Evolutionary conservation across 2,888 invertebrate genomes (phyloP), one percentile per base, ranked within the genome.

Genomic region (Synergus umbraculus): DNA sequence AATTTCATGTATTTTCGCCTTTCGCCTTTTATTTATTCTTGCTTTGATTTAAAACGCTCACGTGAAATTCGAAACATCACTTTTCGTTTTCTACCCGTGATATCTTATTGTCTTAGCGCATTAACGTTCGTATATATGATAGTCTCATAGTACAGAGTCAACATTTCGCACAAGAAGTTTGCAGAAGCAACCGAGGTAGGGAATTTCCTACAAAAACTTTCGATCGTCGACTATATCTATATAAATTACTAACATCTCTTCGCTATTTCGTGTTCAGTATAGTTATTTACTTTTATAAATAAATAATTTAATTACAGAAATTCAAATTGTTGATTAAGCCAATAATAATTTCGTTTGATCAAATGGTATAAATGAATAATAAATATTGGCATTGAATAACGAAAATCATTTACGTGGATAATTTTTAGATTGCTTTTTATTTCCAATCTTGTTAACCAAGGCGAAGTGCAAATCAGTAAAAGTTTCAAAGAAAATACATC

Each of bases 61-160:
- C 15, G 37, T 69, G 15, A 37, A 49, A 49, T n/a, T 49, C 10
- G 22, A 49, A 69, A 49, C 29, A 49, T 49, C 29, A 49, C n/a
- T 37, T 69, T 69, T 49, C 69, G 37, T 49, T 69, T 69, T 49
- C 29, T 69, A 10, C 29, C 15, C 29, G 12, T 69, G n/a, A 29
- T 69, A 69, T 69, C 49, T 46, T 69, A 69, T 69, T 49, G 69
- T 69, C 49, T 49, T 69, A 29, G 69, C 29, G 69, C 69, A 49
- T 69, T 69, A 69, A 69, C 69, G 69, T 49, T 69, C 69, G 15
- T 46, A 37, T 46, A 69, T 69, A 49, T 46, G 49, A 69, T 67
- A 67, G 12, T 46, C 46, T 69, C 69, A 58, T 15, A 18, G 58
- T 69, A 69, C 49, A 69, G 10, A 69, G 69, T 69, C 22, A 49